Conservation (phyloP, 2,888 invertebrate genomes). For the Athripsodes cinereus region DNA sequence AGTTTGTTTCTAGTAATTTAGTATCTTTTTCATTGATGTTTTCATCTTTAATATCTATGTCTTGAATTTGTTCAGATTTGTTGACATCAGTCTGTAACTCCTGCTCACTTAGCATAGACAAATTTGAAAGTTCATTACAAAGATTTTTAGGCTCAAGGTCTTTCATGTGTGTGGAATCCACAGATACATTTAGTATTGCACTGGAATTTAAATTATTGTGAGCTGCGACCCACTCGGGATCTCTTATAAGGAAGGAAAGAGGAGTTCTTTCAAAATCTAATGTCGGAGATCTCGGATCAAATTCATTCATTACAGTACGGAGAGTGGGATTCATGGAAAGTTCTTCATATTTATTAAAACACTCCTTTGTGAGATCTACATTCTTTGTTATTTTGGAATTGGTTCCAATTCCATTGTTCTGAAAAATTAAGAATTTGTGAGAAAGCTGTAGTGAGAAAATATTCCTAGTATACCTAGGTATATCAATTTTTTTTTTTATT, state of each 20-base stretch:
- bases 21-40: conserved; percentile 28
- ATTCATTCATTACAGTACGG: conserved; percentile 46
- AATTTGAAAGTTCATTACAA: conserved; percentile 14
- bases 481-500: no score
- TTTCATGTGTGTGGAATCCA: not conserved
- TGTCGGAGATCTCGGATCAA: conserved; percentile 55
- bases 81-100: conserved; percentile 28
- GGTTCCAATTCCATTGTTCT: not conserved
- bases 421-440: no score
- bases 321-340: conserved; percentile 40
- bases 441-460: no score
- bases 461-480: no score
- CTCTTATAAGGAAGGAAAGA: conserved; percentile 35
- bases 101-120: conserved; percentile 28
- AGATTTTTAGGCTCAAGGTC: conserved; percentile 35
- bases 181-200: conserved; percentile 4
- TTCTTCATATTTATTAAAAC: conserved; percentile 39
- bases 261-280: conserved; percentile 56
- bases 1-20: conserved; percentile 53
- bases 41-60: not conserved
- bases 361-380: conserved; percentile 43
- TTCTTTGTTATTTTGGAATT: conserved; percentile 41
- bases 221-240: conserved; percentile 15
- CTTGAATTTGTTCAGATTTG: not conserved
- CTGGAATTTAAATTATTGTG: conserved; percentile 11